A percentile compares a stretch with the other conserved stretches of the same genome.
phyloP scores from a whole-genome alignment of 2,888 invertebrate species.

The Crocallis elinguaria region DNA sequence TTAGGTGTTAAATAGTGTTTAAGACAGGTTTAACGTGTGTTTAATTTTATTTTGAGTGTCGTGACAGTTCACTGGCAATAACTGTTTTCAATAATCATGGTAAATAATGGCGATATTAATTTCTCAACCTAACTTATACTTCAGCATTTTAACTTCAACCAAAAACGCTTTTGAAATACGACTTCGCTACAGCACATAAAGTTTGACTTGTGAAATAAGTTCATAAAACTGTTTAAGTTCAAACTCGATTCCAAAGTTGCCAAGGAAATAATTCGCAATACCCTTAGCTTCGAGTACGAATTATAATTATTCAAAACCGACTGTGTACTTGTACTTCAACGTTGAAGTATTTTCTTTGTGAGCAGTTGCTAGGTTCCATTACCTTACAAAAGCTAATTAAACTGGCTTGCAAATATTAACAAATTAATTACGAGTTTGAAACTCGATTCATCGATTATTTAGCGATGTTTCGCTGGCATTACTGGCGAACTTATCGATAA shows the following conservation, averaged over 20 bases:
- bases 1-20: too few species aligned
- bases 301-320: constrained; percentile 15
- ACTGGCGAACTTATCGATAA: constrained; percentile 29
- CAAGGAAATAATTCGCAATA: constrained; percentile 7
- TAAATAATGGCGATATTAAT: too few species aligned
- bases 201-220: constrained; percentile 9
- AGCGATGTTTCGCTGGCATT: constrained; percentile 40
- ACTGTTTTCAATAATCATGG: too few species aligned
- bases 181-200: neutral
- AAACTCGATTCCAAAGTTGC: neutral
- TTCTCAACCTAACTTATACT: too few species aligned
- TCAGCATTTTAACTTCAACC: too few species aligned
- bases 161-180: neutral
- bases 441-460: constrained; percentile 45
- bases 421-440: constrained; percentile 45
- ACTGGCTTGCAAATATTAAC: constrained; percentile 43
- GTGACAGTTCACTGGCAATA: too few species aligned
- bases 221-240: constrained; percentile 23
- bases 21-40: too few species aligned
- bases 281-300: constrained; percentile 5
- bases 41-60: too few species aligned
- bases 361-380: constrained; percentile 15
- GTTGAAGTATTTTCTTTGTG: constrained; percentile 28
- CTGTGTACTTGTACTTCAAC: constrained; percentile 7
- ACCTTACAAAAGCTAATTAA: constrained; percentile 36